Base-by-base conservation (phyloP, 2,888 invertebrate genomes). In the Lamproptera curius region DNA sequence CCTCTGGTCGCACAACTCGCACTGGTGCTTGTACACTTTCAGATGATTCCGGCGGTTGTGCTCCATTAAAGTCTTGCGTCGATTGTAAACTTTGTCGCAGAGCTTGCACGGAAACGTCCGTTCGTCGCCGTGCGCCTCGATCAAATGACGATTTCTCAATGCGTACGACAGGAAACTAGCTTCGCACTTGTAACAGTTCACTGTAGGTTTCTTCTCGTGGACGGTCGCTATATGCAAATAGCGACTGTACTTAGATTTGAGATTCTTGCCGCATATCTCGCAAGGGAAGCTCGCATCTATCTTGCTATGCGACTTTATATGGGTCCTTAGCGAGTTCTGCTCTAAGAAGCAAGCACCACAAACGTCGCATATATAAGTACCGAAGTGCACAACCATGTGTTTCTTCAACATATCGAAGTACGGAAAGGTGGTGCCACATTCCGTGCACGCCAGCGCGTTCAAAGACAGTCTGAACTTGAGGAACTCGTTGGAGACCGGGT, bases 241-340 rank as follows among this genome's bases (percentile, higher is more conserved):
- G 6, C 73, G 61, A 16, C 81, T 83, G 46, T 84, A 81, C 13
- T 81, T 79, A 0, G 80, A 82, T 51, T 80, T 80, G 2, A 89
- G 65, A 10, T 70, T 74, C 47, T 87, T 88, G 0, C 85, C 86
- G 50, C 89, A 89, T 0, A 81, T 67, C 2, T 84, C 80, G 47
- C 91, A 91, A 0, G 81, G 79, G 46, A 80, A 81, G 14, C 73
- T 84, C 10, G 81, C 82, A 2, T 76, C 88, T 1, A 87, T 82
- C 53, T 79, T 88, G 42, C 69, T 85, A 51, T 85, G 85, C 0
- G 71, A 68, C 14, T 75, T 76, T 2, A 77, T 74, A 53, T 90
- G 89, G 6, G 81, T 87, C 0, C 77, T 51, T 1, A 89, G 50
- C 0, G 89, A 87, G 0, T 80, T 72, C 1, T 76, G 73, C 46